Evolutionary conservation across 2,888 invertebrate genomes (phyloP), one percentile per base, ranked within the genome.

Genomic region (Cataglyphis albicans): DNA sequence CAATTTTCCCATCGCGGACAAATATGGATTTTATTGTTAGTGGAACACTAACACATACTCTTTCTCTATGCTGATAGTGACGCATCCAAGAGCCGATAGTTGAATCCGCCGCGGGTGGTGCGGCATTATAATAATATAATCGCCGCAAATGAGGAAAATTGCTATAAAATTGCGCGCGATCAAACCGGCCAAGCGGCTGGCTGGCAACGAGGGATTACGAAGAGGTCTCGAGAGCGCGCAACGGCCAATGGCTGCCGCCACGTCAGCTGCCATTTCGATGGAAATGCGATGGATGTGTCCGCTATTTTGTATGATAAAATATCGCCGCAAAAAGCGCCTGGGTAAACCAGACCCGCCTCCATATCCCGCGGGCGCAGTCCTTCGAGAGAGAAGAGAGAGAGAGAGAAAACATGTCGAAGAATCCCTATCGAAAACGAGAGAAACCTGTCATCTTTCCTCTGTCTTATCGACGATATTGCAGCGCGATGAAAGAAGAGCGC

Each of bases 161-260:
- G 93, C 92, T 94, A 93, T 93, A 92, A 94, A 94, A 94, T 94
- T 94, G 93, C 92, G 90, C 92, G 89, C 87, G 92, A 93, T 92
- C 91, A 88, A 91, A 90, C 88, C 92, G 87, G 91, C 32, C 61
- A 32, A 73, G 32, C 67, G 73, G 84, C 76, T 81, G 70, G 68
- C 83, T 81, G 70, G 68, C 83, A 76, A 86, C 83, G 81, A 84
- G 86, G 83, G 84, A 84, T 83, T 80, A 84, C 82, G 80, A 73
- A 32, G 74, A 52, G 52, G 84, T 85, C 87, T 84, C 88, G 86
- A 83, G 73, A 59, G 68, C 78, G 67, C 52, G 61, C 44, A 70
- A 72, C 67, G 87, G 85, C 89, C 91, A 91, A 92, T 93, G 93
- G 91, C 93, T 88, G 89, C 90, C 88, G 84, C 90, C 87, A 87